A percentile compares a stretch with the other conserved stretches of the same genome.
Evolutionary conservation across 2,888 invertebrate genomes (phyloP).

Genomic region (Trypoxylon attenuatum): DNA sequence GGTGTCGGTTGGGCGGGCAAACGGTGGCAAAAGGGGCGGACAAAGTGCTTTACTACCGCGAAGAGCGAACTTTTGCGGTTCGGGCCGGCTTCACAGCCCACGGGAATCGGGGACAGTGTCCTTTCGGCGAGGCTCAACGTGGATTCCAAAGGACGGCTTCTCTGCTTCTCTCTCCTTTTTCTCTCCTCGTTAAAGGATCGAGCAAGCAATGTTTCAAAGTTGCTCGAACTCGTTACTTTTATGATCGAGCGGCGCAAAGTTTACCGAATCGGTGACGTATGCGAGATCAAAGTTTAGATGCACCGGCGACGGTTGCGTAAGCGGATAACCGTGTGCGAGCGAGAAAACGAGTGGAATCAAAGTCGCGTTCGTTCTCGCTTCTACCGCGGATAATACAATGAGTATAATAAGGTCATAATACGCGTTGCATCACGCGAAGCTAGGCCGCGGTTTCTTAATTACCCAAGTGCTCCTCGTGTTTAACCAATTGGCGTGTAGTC

Average conservation of each 20-base stretch:
- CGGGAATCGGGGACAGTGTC: slow-evolving; percentile 9
- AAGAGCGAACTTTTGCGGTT: slow-evolving; percentile 24
- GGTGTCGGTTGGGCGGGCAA: slow-evolving; percentile 31
- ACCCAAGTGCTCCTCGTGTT: slow-evolving; percentile 16
- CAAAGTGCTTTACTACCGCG: slow-evolving; percentile 25
- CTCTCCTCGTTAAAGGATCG: not conserved
- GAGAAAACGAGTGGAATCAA: not conserved
- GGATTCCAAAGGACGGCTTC: not conserved
- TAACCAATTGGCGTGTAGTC: slow-evolving; percentile 6
- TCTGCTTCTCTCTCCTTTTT: too few species aligned
- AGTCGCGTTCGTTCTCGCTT: too few species aligned
- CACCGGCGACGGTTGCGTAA: not conserved
- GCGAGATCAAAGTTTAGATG: not conserved
- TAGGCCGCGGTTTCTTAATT: slow-evolving; percentile 18
- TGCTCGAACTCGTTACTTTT: not conserved
- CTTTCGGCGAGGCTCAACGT: not conserved
- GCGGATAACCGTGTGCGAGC: not conserved
- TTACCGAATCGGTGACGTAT: too few species aligned
- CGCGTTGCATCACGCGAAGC: not conserved
- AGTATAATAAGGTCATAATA: not conserved
- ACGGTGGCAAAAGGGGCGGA: slow-evolving; percentile 49
- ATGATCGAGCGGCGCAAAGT: too few species aligned
- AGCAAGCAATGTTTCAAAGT: not conserved
- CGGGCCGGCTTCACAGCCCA: not conserved
- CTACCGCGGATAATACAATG: too few species aligned